Percentiles rank a stretch among this genome's conserved stretches.
Evolutionary conservation across 1,140 invertebrate species (phyloP).

Genomic region (Euschistus heros): DNA sequence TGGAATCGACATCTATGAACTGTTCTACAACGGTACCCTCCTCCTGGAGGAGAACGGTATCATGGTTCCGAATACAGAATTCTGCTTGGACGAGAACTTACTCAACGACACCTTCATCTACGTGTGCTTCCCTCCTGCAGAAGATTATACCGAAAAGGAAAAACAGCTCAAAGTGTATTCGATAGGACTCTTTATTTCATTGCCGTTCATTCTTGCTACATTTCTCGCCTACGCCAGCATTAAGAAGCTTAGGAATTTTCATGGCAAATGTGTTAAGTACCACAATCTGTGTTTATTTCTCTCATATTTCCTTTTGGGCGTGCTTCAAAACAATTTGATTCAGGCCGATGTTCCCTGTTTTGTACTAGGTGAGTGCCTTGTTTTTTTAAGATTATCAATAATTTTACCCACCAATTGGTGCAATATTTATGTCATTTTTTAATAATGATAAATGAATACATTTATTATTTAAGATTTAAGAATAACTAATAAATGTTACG

Average conservation of each 20-base stretch:
- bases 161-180: constrained; percentile 18
- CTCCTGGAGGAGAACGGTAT: neutral
- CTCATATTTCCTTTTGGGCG: neutral
- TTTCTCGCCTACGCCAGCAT: neutral
- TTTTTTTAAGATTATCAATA: no score
- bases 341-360: neutral
- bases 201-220: neutral
- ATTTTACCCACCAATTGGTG: no score
- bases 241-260: neutral
- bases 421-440: no score
- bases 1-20: neutral
- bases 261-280: neutral
- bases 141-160: constrained; percentile 6
- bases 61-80: neutral
- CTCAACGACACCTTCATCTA: constrained; percentile 29
- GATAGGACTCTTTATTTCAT: neutral
- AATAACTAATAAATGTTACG: no score
- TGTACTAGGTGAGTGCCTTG: neutral
- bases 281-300: neutral
- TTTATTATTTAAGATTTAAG: no score
- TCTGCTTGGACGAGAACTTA: neutral
- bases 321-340: neutral
- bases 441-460: no score
- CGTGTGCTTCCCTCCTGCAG: constrained; percentile 30
- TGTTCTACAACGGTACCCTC: neutral